phyloP scores from a whole-genome alignment of 1,140 invertebrate genomes.

The Musca domestica region DNA sequence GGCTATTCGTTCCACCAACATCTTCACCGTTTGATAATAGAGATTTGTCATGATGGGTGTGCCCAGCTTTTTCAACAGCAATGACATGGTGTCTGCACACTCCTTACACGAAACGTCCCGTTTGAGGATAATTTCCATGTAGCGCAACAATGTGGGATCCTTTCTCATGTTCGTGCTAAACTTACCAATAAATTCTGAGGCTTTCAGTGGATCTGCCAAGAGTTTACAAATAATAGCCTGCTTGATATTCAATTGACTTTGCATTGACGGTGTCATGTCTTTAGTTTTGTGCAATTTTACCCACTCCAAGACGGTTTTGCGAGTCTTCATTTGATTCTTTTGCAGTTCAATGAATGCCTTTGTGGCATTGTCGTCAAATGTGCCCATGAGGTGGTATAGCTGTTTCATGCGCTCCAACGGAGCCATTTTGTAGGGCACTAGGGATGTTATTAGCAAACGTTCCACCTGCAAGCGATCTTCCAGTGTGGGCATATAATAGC shows the following conservation, averaged over 20 bases:
- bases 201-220: constrained; percentile 90
- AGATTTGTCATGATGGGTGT: constrained; percentile 91
- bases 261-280: constrained; percentile 61
- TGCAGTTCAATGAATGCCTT: constrained; percentile 95
- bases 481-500: constrained; percentile 62
- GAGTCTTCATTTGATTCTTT: constrained; percentile 84
- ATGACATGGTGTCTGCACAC: constrained; percentile 74
- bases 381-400: constrained; percentile 86
- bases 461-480: constrained; percentile 87
- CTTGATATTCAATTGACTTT: constrained; percentile 67
- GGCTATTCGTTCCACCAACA: constrained; percentile 88
- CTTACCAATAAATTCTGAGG: constrained; percentile 86
- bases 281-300: constrained; percentile 73
- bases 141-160: constrained; percentile 73
- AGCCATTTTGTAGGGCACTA: constrained; percentile 89
- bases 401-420: constrained; percentile 91
- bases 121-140: constrained; percentile 82
- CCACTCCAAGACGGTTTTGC: constrained; percentile 82
- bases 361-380: constrained; percentile 91
- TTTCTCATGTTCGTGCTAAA: constrained; percentile 80
- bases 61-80: constrained; percentile 90
- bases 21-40: constrained; percentile 94
- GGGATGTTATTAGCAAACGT: constrained; percentile 89
- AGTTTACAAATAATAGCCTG: constrained; percentile 50
- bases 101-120: constrained; percentile 87